Conservation (phyloP, 2,888 invertebrate genomes). For the Andrena trimmerana region DNA sequence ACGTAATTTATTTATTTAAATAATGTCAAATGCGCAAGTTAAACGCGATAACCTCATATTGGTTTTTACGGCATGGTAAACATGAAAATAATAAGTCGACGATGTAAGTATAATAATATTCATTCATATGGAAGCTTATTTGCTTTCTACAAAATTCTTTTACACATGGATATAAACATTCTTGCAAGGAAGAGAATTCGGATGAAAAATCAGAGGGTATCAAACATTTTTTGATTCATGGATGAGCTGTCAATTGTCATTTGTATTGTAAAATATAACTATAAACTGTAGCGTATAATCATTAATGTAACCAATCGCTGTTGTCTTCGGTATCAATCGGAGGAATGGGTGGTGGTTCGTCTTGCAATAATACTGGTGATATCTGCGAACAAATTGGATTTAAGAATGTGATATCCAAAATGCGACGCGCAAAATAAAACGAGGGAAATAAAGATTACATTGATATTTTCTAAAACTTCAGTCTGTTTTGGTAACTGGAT, state of each 20-base stretch:
- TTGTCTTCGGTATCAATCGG: constrained; percentile 72
- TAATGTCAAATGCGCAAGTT: not conserved
- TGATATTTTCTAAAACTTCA: constrained; percentile 17
- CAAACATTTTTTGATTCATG: constrained; percentile 6
- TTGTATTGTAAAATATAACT: not conserved
- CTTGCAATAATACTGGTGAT: constrained; percentile 62
- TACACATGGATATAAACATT: not conserved
- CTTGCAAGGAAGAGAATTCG: not conserved
- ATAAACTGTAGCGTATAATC: constrained; percentile 16
- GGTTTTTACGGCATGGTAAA: not conserved
- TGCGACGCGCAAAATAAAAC: not conserved
- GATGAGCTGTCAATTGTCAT: not conserved
- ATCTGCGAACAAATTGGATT: constrained; percentile 62
- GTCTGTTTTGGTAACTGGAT: constrained; percentile 1
- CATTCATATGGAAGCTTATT: constrained; percentile 18
- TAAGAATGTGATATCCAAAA: constrained; percentile 9
- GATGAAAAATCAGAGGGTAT: not conserved
- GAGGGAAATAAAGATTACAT: constrained; percentile 22
- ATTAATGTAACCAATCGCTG: constrained; percentile 52
- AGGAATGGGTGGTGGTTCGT: constrained; percentile 79
- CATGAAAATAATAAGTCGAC: not conserved
- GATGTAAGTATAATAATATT: constrained; percentile 38
- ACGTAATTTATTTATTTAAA: not conserved
- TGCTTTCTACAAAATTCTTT: constrained; percentile 3
- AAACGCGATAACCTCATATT: constrained; percentile 25